phyloP scores from a whole-genome alignment of 2,113 vertebrate genomes.

The Dermatemys mawii region DNA sequence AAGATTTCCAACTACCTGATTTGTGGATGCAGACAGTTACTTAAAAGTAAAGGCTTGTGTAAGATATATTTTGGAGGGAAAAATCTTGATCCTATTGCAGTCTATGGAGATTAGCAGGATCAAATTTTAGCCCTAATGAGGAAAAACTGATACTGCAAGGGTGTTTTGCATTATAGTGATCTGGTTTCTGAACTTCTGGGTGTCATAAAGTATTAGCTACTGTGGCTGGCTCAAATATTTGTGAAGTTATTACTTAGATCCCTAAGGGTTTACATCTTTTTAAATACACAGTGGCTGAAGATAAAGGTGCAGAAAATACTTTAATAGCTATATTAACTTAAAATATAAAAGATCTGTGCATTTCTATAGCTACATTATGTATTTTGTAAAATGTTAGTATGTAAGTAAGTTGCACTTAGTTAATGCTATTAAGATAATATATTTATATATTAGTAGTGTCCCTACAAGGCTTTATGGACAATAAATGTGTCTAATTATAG shows the following conservation, averaged over 20 bases:
- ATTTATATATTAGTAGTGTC: background rate
- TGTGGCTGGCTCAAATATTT: background rate
- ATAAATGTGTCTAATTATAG: background rate
- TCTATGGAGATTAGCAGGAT: background rate
- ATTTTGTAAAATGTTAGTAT: background rate
- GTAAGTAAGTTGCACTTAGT: background rate
- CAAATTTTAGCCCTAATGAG: background rate
- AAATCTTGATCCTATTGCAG: background rate
- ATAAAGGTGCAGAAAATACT: background rate
- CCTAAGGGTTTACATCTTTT: background rate
- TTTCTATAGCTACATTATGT: background rate
- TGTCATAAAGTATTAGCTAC: background rate
- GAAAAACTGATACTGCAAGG: background rate
- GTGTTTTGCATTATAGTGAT: background rate
- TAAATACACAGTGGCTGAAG: background rate
- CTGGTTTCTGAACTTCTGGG: background rate
- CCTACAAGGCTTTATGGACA: background rate
- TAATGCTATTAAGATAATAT: background rate
- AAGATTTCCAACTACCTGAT: background rate
- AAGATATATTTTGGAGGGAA: background rate
- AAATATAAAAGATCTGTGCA: background rate
- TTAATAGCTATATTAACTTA: background rate
- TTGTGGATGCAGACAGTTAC: background rate
- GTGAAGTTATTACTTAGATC: background rate
- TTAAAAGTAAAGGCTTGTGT: background rate